Conservation (phyloP, 2,888 invertebrate species). For the Lissocephala sabroskyi region DNA sequence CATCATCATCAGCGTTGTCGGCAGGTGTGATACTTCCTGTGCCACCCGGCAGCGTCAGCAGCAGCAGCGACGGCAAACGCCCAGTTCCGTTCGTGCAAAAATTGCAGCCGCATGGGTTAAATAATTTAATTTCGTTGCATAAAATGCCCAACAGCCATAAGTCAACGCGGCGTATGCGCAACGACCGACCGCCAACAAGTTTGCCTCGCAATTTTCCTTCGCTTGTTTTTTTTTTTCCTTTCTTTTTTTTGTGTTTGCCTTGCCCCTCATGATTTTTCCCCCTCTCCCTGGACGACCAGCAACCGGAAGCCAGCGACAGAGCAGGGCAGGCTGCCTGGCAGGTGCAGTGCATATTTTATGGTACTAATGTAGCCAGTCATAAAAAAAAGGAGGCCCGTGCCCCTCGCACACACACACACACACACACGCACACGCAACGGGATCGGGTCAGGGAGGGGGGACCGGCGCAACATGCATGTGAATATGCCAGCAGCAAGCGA, state of each 20-base stretch:
- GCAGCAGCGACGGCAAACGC: constrained; percentile 13
- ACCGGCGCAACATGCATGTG: too few relatives aligned
- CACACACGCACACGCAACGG: too few relatives aligned
- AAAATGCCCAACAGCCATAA: constrained; percentile 65
- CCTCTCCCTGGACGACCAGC: not conserved
- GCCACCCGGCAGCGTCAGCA: constrained; percentile 3
- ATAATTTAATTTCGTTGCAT: constrained; percentile 56
- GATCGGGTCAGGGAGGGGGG: too few relatives aligned
- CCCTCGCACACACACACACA: constrained; percentile 14
- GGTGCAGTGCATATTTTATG: constrained; percentile 58
- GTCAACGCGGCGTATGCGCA: constrained; percentile 59
- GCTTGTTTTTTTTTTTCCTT: too few relatives aligned
- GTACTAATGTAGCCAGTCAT: constrained; percentile 65
- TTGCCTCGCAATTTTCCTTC: too few relatives aligned
- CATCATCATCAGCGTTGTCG: not conserved
- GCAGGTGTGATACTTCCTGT: constrained; percentile 16
- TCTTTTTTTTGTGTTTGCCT: too few relatives aligned
- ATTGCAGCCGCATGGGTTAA: constrained; percentile 44
- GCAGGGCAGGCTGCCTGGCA: too few relatives aligned
- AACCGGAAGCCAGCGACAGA: constrained; percentile 44
- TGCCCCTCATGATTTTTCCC: too few relatives aligned
- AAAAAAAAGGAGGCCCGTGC: constrained; percentile 65
- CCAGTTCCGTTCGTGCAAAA: not conserved
- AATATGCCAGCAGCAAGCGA: too few relatives aligned
- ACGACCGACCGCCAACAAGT: constrained; percentile 11